phyloP scores from a whole-genome alignment of 2,113 vertebrate genomes.

The Myotis davidii region DNA sequence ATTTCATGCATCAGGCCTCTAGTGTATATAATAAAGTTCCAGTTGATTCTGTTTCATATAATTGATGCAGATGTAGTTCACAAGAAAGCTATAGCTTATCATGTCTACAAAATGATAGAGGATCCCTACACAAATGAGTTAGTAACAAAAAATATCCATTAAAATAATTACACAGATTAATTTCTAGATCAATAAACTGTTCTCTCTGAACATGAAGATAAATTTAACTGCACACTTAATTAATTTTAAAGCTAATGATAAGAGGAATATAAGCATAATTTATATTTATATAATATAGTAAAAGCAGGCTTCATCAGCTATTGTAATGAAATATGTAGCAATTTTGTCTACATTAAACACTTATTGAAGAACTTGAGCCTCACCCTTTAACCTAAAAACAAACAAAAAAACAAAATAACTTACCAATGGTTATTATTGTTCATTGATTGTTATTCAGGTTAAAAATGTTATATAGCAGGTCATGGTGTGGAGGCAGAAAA shows the following conservation, averaged over 20 bases:
- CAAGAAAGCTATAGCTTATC: background rate
- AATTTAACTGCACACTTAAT: constrained; percentile 44
- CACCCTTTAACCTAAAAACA: background rate
- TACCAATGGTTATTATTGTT: background rate
- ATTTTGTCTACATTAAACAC: background rate
- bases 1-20: too few species aligned
- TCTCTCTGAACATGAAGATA: constrained; percentile 23
- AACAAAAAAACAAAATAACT: background rate
- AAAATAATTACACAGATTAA: constrained; percentile 30
- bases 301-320: background rate
- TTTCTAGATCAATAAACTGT: constrained; percentile 39
- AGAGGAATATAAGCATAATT: background rate
- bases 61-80: background rate
- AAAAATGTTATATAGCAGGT: background rate
- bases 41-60: constrained; percentile 10
- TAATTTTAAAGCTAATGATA: constrained; percentile 44
- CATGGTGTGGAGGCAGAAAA: background rate
- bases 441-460: background rate
- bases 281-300: background rate
- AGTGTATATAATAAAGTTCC: background rate
- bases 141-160: constrained; percentile 53
- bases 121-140: background rate
- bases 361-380: background rate
- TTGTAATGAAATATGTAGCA: background rate
- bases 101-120: constrained; percentile 22